These are phyloP conservation scores for Holcopasites calliopsidis DNA, from an alignment of 1,140 invertebrate genomes.

Conservation along the genomic window DNA sequence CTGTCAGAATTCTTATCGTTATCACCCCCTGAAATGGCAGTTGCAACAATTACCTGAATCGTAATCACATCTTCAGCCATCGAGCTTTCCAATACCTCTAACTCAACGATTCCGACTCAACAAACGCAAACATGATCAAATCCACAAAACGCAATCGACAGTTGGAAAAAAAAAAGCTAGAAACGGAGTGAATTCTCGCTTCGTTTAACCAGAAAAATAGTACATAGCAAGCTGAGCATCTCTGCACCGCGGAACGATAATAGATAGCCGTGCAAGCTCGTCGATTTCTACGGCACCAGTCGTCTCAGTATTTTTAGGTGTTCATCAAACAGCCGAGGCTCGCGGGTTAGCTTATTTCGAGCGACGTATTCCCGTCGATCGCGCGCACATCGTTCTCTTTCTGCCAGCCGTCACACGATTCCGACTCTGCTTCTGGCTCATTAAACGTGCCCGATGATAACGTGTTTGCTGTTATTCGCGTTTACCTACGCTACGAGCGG, in stretches of 20 bases:
- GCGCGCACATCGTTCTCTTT: background rate
- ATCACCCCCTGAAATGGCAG: too few relatives aligned
- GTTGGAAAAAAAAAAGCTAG: background rate
- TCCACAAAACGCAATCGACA: too few relatives aligned
- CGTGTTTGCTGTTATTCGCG: slow-evolving; percentile 16
- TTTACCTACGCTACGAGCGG: slow-evolving; percentile 3
- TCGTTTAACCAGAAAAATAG: too few relatives aligned
- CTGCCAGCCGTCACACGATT: slow-evolving; percentile 9
- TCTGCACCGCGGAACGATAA: background rate
- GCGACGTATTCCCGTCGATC: slow-evolving; percentile 27
- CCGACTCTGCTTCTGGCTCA: slow-evolving; percentile 29
- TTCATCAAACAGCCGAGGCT: slow-evolving; percentile 22
- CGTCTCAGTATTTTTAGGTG: slow-evolving; percentile 23
- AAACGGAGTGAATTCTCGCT: background rate
- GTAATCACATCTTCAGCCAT: too few relatives aligned
- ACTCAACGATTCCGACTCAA: too few relatives aligned
- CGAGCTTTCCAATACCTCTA: too few relatives aligned
- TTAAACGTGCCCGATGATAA: slow-evolving; percentile 35
- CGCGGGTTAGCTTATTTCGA: slow-evolving; percentile 26
- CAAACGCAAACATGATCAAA: too few relatives aligned
- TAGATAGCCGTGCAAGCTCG: background rate
- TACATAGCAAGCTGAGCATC: too few relatives aligned
- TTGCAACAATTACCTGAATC: too few relatives aligned
- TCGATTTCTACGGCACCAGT: background rate
- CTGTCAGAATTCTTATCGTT: too few relatives aligned